Base-by-base conservation (phyloP, 2,113 vertebrate species). In the Cephalopholis sonnerati region DNA sequence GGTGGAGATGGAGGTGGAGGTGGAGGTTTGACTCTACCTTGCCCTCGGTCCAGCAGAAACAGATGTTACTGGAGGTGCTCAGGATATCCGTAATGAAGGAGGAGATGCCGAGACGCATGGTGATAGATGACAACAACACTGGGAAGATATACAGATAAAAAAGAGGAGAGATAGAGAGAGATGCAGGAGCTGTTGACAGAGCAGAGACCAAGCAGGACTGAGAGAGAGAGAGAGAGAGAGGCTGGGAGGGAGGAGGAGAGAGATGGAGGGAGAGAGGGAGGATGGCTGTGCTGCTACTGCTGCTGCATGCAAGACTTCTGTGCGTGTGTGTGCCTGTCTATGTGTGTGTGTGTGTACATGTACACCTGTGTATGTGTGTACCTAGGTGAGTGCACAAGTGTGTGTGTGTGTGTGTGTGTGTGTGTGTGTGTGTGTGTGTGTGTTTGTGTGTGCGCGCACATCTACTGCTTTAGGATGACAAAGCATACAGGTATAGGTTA, bases 11-110 rank as follows among this genome's bases (percentile, higher is more conserved):
- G 63, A 29, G 63, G n/a, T 59, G 72, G 62, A 63, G 41, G 10
- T 12, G 32, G 63, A 29, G 63, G n/a, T 59, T 41, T 70, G 55
- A 73, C 70, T 89, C 83, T 95, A 95, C 95, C 95, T 95, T 95
- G 80, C 84, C 94, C 73, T 95, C 93, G 54, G 87, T 86, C 95
- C 95, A 95, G 90, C 95, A 95, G 91, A 95, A 95, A 74, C 95
- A 95, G 92, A 95, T 91, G 91, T 93, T 95, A 84, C 87, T 91
- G 87, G 95, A 94, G 87, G 91, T 92, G 85, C 86, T 92, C 79
- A 95, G 95, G 86, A 95, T 94, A 86, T 95, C 95, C 85, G 95
- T 91, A 66, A 95, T 93, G 90, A 95, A 93, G 81, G 93, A 93
- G 69, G 91, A 92, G 73, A 95, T 90, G 77, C 95, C 95, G 65